Evolutionary conservation across 2,888 invertebrate species (phyloP).

Genomic region (Digitonthophagus gazella): DNA sequence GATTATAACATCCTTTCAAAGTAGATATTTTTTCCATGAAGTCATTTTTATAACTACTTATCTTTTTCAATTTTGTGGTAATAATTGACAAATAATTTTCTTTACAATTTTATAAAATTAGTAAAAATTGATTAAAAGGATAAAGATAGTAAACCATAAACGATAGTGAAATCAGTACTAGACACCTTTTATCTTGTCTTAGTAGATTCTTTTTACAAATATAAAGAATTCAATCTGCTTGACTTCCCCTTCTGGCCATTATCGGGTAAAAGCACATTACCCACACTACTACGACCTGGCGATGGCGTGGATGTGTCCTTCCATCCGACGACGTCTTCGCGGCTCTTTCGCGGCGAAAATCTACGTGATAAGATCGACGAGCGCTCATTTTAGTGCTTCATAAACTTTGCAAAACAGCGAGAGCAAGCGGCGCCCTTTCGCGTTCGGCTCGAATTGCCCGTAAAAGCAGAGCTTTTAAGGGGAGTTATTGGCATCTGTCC

Average conservation of each 20-base stretch:
- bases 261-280: background rate
- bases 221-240: background rate
- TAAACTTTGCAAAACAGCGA: background rate
- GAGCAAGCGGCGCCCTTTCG: background rate
- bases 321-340: too few species aligned
- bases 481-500: slow-evolving; percentile 9
- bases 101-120: too few species aligned
- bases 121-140: too few species aligned
- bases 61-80: too few species aligned
- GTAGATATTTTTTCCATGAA: too few species aligned
- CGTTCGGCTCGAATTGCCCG: background rate
- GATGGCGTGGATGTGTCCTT: background rate
- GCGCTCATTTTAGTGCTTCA: background rate
- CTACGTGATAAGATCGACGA: background rate
- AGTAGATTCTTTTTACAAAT: background rate
- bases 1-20: too few species aligned
- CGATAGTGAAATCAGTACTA: too few species aligned
- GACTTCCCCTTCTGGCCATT: background rate
- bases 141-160: too few species aligned
- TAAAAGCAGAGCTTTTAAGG: slow-evolving; percentile 23
- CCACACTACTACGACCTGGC: background rate
- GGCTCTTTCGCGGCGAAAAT: background rate
- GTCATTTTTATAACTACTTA: too few species aligned
- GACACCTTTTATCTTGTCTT: too few species aligned
- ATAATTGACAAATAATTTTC: too few species aligned